Evolutionary conservation across 2,797 vertebrate species (phyloP).

Genomic region (Merluccius polli): DNA sequence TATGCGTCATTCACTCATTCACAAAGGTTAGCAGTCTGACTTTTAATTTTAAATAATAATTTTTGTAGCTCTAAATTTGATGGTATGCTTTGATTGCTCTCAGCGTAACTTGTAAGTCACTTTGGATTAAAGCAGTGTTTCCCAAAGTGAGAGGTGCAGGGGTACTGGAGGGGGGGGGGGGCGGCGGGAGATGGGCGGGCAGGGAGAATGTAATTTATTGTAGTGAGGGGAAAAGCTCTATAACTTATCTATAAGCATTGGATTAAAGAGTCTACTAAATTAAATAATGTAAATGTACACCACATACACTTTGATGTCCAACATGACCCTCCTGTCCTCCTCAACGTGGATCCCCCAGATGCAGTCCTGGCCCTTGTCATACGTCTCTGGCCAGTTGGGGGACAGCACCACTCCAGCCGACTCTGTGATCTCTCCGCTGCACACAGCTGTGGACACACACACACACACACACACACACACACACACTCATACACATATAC

Average conservation of each 20-base stretch:
- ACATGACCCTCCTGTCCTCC: conserved; percentile 92
- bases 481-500: conserved; percentile 7
- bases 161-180: too few species aligned
- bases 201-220: too few species aligned
- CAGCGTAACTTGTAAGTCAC: not conserved
- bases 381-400: conserved; percentile 93
- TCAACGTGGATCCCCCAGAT: conserved; percentile 97
- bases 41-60: too few species aligned
- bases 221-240: too few species aligned
- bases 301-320: conserved; percentile 89
- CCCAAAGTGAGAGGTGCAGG: too few species aligned
- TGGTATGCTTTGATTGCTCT: not conserved
- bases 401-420: conserved; percentile 86
- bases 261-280: not conserved
- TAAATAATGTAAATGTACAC: not conserved
- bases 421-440: conserved; percentile 92
- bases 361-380: conserved; percentile 93
- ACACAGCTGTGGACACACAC: conserved; percentile 79
- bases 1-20: conserved; percentile 46
- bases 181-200: too few species aligned
- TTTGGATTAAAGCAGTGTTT: too few species aligned
- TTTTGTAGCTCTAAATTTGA: not conserved
- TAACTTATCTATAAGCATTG: too few species aligned
- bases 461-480: conserved; percentile 18
- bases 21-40: conserved; percentile 44